A percentile compares a stretch with the other conserved stretches of the same genome.
phyloP scores from a whole-genome alignment of 2,888 invertebrate species.

The Mythimna impura region DNA sequence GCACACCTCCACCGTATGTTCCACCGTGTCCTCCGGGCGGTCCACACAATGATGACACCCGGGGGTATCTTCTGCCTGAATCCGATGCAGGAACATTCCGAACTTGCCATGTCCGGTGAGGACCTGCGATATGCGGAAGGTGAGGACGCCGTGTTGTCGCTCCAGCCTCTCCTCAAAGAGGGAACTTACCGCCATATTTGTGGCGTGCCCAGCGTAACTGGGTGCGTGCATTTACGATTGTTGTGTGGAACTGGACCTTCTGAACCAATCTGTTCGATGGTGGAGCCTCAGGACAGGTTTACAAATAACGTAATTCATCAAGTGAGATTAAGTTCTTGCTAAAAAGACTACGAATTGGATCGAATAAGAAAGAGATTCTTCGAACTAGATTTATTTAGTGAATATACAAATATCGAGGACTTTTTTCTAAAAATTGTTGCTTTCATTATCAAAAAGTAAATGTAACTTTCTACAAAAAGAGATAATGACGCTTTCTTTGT shows the following conservation, averaged over 20 bases:
- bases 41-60: no score
- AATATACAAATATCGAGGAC: conserved; percentile 7
- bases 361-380: background rate
- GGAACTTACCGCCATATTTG: no score
- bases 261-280: background rate
- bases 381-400: conserved; percentile 36
- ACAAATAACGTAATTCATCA: conserved; percentile 56
- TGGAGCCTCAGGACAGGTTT: conserved; percentile 3
- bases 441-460: background rate
- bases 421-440: background rate
- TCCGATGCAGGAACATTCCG: no score
- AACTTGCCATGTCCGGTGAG: no score
- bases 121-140: no score
- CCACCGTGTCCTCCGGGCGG: no score
- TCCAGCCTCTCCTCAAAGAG: no score
- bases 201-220: background rate
- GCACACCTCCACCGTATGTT: no score
- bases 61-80: no score
- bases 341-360: conserved; percentile 10
- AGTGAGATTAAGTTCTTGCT: conserved; percentile 44
- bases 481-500: background rate
- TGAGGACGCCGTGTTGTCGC: no score
- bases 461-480: background rate
- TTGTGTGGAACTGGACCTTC: conserved; percentile 3
- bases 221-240: background rate